Evolutionary conservation across 2,888 invertebrate genomes (phyloP).

Genomic region (Agelastica alni): DNA sequence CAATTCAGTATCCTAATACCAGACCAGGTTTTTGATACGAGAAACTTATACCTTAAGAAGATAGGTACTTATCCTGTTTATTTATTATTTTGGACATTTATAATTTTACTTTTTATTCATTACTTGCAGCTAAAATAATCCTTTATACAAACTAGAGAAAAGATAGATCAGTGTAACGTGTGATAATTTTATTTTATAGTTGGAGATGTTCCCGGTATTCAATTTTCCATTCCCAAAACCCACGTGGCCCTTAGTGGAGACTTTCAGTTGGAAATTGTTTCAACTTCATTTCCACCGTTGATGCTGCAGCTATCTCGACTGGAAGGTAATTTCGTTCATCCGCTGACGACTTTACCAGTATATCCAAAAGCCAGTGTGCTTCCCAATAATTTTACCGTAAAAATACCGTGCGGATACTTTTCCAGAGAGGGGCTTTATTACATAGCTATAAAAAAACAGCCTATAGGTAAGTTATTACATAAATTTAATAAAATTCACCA

Average conservation of each 20-base stretch:
- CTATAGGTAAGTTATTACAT: conserved; percentile 35
- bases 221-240: conserved; percentile 64
- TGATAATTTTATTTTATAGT: conserved; percentile 48
- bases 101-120: no score
- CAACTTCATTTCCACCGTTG: conserved; percentile 54
- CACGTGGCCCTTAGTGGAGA: conserved; percentile 81
- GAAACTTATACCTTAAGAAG: no score
- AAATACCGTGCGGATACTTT: conserved; percentile 72
- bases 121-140: no score
- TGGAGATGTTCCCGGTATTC: conserved; percentile 51
- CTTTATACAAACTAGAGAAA: no score
- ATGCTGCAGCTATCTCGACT: conserved; percentile 56
- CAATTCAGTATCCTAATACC: no score
- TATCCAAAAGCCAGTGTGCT: conserved; percentile 53
- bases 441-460: conserved; percentile 57
- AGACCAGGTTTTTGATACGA: no score
- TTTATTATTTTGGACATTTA: no score
- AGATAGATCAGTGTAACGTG: no score
- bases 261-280: conserved; percentile 69
- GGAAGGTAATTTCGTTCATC: conserved; percentile 52
- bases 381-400: conserved; percentile 51
- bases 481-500: no score
- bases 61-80: no score
- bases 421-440: conserved; percentile 71
- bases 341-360: conserved; percentile 52